Percentiles rank a stretch among this genome's conserved stretches.
These are phyloP conservation scores for Drosophila rufa DNA, from an alignment of 1,140 invertebrate genomes.

Conservation along the genomic window DNA sequence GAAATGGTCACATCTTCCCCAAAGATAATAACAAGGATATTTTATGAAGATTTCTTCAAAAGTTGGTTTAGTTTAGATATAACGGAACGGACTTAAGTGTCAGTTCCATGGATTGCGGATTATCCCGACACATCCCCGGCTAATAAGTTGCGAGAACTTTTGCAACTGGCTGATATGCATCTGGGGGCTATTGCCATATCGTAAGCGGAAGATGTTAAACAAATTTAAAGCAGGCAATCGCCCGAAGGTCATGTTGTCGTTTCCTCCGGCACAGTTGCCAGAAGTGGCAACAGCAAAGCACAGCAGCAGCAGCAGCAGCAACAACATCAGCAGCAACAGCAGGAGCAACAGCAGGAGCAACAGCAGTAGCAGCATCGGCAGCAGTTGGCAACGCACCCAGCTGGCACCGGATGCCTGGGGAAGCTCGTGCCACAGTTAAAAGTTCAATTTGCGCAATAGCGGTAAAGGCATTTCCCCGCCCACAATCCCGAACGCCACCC, in stretches of 20 bases:
- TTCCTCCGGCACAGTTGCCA: slow-evolving; percentile 54
- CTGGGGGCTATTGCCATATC: slow-evolving; percentile 66
- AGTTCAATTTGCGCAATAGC: slow-evolving; percentile 80
- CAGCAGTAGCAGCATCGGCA: slow-evolving; percentile 27
- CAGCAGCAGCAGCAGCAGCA: slow-evolving; percentile 19
- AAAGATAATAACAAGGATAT: neutral
- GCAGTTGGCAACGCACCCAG: slow-evolving; percentile 63
- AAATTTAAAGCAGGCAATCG: slow-evolving; percentile 72
- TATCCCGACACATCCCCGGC: slow-evolving; percentile 40
- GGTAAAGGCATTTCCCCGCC: slow-evolving; percentile 61
- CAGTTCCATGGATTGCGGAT: slow-evolving; percentile 23
- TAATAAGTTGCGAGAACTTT: slow-evolving; percentile 56
- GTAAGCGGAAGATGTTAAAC: slow-evolving; percentile 79
- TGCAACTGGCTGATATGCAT: slow-evolving; percentile 52
- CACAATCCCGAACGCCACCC: slow-evolving; percentile 14
- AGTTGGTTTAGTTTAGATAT: neutral
- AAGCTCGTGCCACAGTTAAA: slow-evolving; percentile 81
- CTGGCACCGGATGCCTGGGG: slow-evolving; percentile 77
- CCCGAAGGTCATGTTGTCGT: slow-evolving; percentile 78
- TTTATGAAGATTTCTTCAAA: neutral
- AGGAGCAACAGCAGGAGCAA: slow-evolving; percentile 31
- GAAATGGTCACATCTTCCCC: neutral
- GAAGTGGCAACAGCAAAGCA: slow-evolving; percentile 19
- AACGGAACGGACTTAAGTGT: slow-evolving; percentile 1
- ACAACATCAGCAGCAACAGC: slow-evolving; percentile 7